Evolutionary conservation across 1,140 invertebrate species (phyloP), one percentile per base, ranked within the genome.

Genomic region (Diachasma alloeum): DNA sequence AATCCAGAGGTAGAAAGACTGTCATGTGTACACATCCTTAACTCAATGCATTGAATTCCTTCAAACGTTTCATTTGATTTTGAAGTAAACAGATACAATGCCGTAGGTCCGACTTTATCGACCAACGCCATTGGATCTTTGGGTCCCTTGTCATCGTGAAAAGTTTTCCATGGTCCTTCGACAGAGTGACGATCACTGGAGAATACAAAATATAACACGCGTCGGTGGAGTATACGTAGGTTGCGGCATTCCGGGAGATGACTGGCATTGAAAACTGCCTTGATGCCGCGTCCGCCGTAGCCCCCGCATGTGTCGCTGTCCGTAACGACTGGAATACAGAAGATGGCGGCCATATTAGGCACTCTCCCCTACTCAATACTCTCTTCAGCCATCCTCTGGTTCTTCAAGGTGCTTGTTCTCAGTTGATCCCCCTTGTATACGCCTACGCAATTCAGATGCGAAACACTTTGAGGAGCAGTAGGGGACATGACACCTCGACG

Each of bases 261-360:
- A 87, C 87, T 87, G 88, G 84, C 87, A 88, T 89, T 87, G 87
- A 88, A 86, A 87, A 83, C 81, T 82, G 79, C 78, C 85, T 87
- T 82, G 81, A 76, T 72, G 81, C 76, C 85, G 87, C 87, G 81
- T 83, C 84, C 83, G 84, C 81, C 80, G 53, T 63, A 71, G 77
- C 77, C 80, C 83, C 81, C 24, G 59, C 19, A 22, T 26, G 24
- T 63, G 22, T 63, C 22, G 59, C 59, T 63, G 76, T 78, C 78
- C 78, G 83, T 84, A 84, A 87, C 83, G 88, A 88, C 83, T 83
- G 80, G 87, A 88, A 89, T 89, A 88, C 87, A 84, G 83, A 88
- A 85, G 84, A 87, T 85, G 87, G 88, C 87, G 77, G 87, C 88
- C 87, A 88, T 89, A 83, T 89, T 88, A 80, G 76, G 79, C 68